Evolutionary conservation across 2,797 vertebrate species (phyloP).

Genomic region (Benthosema pterotum): DNA sequence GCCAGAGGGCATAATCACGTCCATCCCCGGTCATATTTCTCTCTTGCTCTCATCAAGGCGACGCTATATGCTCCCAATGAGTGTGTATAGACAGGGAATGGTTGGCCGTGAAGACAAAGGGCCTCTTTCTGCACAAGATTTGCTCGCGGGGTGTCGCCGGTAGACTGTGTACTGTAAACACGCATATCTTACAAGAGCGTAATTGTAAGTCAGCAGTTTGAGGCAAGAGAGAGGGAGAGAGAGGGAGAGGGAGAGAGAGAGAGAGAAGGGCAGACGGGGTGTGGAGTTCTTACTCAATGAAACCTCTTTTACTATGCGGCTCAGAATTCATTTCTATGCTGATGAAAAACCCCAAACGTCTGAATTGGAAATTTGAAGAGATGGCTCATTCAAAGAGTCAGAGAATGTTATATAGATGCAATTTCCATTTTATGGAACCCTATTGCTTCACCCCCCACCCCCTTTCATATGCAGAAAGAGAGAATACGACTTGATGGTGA

Average conservation of each 20-base stretch:
- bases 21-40: constrained; percentile 55
- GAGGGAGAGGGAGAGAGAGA: too few species aligned
- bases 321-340: neutral
- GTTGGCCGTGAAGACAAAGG: constrained; percentile 36
- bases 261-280: too few species aligned
- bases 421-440: too few species aligned
- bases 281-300: too few species aligned
- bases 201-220: neutral
- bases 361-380: neutral
- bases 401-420: too few species aligned
- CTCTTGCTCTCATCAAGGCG: constrained; percentile 58
- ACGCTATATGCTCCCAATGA: constrained; percentile 54
- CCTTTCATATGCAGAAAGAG: too few species aligned
- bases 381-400: too few species aligned
- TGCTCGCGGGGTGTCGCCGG: constrained; percentile 26
- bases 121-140: constrained; percentile 27
- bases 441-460: too few species aligned
- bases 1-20: constrained; percentile 64
- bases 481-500: too few species aligned
- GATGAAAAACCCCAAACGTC: neutral
- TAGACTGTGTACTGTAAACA: constrained; percentile 22
- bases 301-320: neutral
- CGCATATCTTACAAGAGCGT: constrained; percentile 10
- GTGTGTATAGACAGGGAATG: constrained; percentile 45
- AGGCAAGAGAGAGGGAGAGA: neutral